A percentile compares a stretch with the other conserved stretches of the same genome.
These are phyloP conservation scores for Diloba caeruleocephala DNA, from an alignment of 2,888 invertebrate species.

Conservation along the genomic window DNA sequence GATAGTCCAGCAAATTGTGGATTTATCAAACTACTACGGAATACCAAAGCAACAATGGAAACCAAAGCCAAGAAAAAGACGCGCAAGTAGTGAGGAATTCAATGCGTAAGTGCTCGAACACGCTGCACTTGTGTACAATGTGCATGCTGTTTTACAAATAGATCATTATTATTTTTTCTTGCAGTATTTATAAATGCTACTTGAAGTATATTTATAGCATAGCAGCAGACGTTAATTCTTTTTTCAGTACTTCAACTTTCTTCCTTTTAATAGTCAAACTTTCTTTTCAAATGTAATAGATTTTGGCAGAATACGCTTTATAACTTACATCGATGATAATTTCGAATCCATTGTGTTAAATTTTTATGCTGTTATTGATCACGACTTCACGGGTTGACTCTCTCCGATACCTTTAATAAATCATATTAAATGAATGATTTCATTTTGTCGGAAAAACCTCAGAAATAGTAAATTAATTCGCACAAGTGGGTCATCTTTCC, in stretches of 20 bases:
- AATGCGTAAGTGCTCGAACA: constrained; percentile 18
- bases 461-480: neutral
- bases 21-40: too few relatives aligned
- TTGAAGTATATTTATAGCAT: constrained; percentile 21
- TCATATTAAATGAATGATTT: too few relatives aligned
- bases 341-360: neutral
- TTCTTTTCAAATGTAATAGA: constrained; percentile 1
- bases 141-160: constrained; percentile 37
- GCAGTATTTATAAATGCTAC: constrained; percentile 11
- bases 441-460: neutral
- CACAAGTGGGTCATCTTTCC: neutral
- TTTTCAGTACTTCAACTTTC: constrained; percentile 14
- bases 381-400: neutral
- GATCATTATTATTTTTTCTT: constrained; percentile 17
- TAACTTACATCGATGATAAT: neutral
- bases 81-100: constrained; percentile 22
- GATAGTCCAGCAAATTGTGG: too few relatives aligned
- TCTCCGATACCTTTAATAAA: neutral
- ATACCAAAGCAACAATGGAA: constrained; percentile 12
- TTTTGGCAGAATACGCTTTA: constrained; percentile 2
- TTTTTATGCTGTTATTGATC: neutral
- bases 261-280: constrained; percentile 2
- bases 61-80: constrained; percentile 7
- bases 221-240: constrained; percentile 9
- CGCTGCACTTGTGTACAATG: constrained; percentile 25